Conservation (phyloP, 2,797 vertebrate genomes). For the Epinephelus coioides region DNA sequence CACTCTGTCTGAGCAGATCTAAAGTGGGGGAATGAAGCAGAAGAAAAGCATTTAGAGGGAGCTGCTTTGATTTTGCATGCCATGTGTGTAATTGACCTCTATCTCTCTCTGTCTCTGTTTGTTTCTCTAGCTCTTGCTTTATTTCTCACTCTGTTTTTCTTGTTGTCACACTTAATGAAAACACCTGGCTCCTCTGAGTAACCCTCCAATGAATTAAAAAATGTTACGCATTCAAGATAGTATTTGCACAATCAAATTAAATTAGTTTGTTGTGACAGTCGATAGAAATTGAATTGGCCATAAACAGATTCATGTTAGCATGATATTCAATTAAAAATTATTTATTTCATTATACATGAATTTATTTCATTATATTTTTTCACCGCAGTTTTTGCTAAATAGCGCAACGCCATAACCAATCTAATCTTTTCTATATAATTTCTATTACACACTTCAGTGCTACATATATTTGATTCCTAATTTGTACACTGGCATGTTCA, state of each 20-base stretch:
- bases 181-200: constrained; percentile 4
- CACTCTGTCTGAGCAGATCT: constrained; percentile 33
- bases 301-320: not conserved
- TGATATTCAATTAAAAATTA: not conserved
- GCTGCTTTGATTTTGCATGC: constrained; percentile 55
- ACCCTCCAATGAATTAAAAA: not conserved
- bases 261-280: not conserved
- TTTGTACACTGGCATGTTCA: constrained; percentile 10
- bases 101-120: constrained; percentile 21
- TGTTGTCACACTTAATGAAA: constrained; percentile 35
- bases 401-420: not conserved
- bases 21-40: constrained; percentile 31
- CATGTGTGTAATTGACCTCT: constrained; percentile 65
- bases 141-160: constrained; percentile 26
- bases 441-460: constrained; percentile 30
- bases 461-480: constrained; percentile 7
- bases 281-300: not conserved
- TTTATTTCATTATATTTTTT: not conserved
- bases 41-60: constrained; percentile 54
- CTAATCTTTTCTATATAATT: not conserved
- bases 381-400: not conserved
- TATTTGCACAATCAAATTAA: not conserved
- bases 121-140: not conserved
- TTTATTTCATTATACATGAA: not conserved
- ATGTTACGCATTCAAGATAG: not conserved